Evolutionary conservation across 1,140 invertebrate genomes (phyloP), one percentile per base, ranked within the genome.

Genomic region (Drosophila sulfurigaster): DNA sequence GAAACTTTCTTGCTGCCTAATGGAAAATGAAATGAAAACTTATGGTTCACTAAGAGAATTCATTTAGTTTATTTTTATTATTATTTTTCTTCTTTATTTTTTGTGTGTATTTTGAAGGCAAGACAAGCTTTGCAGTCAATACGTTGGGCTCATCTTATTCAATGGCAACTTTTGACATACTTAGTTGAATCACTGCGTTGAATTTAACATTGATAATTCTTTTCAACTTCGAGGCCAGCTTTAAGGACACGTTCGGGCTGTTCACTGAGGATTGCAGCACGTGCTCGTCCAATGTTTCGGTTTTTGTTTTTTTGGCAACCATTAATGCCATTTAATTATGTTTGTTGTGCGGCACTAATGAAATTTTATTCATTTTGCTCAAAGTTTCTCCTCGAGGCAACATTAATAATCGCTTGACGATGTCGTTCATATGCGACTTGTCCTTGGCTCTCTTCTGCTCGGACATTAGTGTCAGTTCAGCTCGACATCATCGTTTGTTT

Each of bases 291-390:
- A 7, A 15, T 3, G n/a, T 4, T 5, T 13, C 8, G 8, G 1
- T 3, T 15, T 10, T 45, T 41, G 3, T 20, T 25, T 25, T 25
- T 25, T 25, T 25, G 58, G 32, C 46, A 30, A 25, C 6, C 57
- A 52, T 69, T 69, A 69, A 69, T 43, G 57, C 67, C 7, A 69
- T 69, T 69, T 62, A 69, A 69, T 69, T 51, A 69, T 30, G 58
- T 58, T 60, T 54, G 67, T 62, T 69, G 67, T 52, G 57, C 35
- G 58, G 8, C 57, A 54, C 67, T 69, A 69, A 69, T 69, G 67
- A 69, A 69, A 69, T 62, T 62, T 69, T 62, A 69, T 69, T 69
- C 15, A 52, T 69, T 68, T 68, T 25, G 30, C 13, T 30, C n/a
- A 10, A 68, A 68, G 65, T 68, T 68, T 59, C 20, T 7, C 54